Evolutionary conservation across 37 sponge, comb jelly and placozoan genomes (phyloP).

Genomic region (Theonella swinhoei): DNA sequence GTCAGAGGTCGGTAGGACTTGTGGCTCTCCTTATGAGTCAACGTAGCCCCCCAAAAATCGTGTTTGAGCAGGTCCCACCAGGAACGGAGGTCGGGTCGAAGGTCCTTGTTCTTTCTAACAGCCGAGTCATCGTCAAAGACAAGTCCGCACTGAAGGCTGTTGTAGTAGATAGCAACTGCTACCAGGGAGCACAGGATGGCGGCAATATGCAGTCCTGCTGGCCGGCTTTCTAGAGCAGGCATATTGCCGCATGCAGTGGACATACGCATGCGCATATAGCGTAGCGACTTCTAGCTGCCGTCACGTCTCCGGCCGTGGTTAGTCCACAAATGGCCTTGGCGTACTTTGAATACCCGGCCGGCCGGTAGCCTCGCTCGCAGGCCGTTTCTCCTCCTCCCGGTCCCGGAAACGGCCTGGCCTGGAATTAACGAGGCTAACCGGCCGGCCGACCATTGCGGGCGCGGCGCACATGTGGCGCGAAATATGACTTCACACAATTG

Average conservation of each 20-base stretch:
- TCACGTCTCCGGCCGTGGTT: no score
- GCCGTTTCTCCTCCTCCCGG: no score
- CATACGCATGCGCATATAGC: neutral
- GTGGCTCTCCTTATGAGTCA: slow-evolving; percentile 62
- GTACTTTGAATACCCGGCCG: no score
- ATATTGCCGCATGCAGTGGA: neutral
- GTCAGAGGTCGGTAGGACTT: slow-evolving; percentile 94
- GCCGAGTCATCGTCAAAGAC: slow-evolving; percentile 89
- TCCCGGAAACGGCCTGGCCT: no score
- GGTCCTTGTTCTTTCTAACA: slow-evolving; percentile 76
- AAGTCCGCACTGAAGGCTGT: slow-evolving; percentile 69
- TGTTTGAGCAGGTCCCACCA: slow-evolving; percentile 68
- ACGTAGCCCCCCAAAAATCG: slow-evolving; percentile 93
- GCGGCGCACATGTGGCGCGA: no score
- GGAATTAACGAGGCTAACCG: no score
- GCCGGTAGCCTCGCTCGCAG: no score
- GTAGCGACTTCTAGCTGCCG: no score
- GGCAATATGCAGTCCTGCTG: neutral
- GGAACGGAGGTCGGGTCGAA: slow-evolving; percentile 53
- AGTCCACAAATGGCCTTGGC: no score
- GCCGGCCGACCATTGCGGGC: no score
- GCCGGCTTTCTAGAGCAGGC: neutral
- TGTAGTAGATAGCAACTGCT: slow-evolving; percentile 50
- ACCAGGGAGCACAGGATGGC: slow-evolving; percentile 32
- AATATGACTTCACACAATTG: neutral